Evolutionary conservation across 2,888 invertebrate species (phyloP).

Genomic region (Nomada flava): DNA sequence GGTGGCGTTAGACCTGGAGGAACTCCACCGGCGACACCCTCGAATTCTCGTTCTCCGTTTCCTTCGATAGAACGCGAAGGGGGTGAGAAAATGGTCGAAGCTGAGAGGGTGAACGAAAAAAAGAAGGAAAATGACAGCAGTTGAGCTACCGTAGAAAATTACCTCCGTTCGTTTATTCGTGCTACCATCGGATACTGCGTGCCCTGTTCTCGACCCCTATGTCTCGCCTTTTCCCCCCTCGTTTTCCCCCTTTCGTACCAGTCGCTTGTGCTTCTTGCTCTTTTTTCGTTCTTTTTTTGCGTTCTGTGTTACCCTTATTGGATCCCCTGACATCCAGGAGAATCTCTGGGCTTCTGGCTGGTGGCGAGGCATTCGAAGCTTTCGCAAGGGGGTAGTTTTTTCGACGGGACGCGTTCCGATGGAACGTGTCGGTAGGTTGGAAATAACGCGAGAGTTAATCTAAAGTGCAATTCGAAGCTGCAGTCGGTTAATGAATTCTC

Average conservation of each 20-base stretch:
- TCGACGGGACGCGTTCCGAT: neutral
- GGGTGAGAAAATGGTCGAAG: constrained; percentile 4
- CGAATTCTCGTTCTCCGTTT: constrained; percentile 18
- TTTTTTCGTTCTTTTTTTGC: constrained; percentile 2
- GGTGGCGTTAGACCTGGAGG: constrained; percentile 6
- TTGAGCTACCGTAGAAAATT: constrained; percentile 70
- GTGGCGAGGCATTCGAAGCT: constrained; percentile 8
- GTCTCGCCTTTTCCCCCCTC: too few relatives aligned
- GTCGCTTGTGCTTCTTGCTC: constrained; percentile 15
- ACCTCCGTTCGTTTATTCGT: constrained; percentile 67
- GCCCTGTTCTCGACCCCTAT: constrained; percentile 11
- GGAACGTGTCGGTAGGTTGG: neutral
- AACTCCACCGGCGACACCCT: constrained; percentile 49
- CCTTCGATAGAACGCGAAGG: constrained; percentile 1
- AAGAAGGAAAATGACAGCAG: constrained; percentile 51
- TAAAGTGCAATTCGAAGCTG: neutral
- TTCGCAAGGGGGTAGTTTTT: neutral
- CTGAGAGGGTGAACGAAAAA: constrained; percentile 21
- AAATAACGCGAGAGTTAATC: neutral
- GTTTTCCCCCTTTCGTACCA: neutral
- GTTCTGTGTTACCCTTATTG: constrained; percentile 15
- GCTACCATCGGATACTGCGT: constrained; percentile 63
- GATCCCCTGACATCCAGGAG: neutral
- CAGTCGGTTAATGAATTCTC: neutral
- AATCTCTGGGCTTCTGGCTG: constrained; percentile 36